Evolutionary conservation across 2,113 vertebrate genomes (phyloP), one percentile per base, ranked within the genome.

Genomic region (Lepidothrix coronata): DNA sequence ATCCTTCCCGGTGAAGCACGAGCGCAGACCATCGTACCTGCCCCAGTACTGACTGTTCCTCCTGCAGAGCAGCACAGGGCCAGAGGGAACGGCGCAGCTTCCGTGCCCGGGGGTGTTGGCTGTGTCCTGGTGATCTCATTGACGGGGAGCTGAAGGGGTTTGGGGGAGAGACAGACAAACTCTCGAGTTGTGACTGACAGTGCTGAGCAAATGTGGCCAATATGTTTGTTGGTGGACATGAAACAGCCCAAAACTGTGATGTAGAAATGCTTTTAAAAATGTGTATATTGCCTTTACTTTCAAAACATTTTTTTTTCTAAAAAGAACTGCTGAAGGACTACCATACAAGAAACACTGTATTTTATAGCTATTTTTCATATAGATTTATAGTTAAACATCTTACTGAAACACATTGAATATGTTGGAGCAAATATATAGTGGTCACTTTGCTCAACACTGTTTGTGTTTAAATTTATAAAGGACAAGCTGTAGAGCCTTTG

Each of bases 1-100:
- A 98, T 98, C 99, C 66, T 99, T 99, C 95, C 99, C 99, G 0
- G 98, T 99, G 55, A 99, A 99, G 98, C 99, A 99, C 14, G 99
- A 99, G 74, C 99, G 99, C 95, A 98, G 99, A 96, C 98, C 99
- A 1, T 99, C 99, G 24, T 99, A 99, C 97, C 98, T 99, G 97
- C 99, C 99, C 93, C 99, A 99, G 97, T 99, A 99, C 98, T 99
- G 97, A 99, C 41, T 63, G 41, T 61, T 68, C 58, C 8, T 17
- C 8, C 35, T 39, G 88, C 55, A 70, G 54, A 41, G 77, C 93
- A 57, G 84, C 84, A 18, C 72, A 46, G 96, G 94, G 91, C 97
- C 96, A 82, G 80, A 70, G 4, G 11, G 8, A 51, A 9, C 24
- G 2, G 27, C 14, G 12, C 14, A 8, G 12, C 49, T 27, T 15